Percentiles rank a stretch among this genome's conserved stretches.
Evolutionary conservation across 2,888 invertebrate genomes (phyloP).

Genomic region (Cynaeus angustus): DNA sequence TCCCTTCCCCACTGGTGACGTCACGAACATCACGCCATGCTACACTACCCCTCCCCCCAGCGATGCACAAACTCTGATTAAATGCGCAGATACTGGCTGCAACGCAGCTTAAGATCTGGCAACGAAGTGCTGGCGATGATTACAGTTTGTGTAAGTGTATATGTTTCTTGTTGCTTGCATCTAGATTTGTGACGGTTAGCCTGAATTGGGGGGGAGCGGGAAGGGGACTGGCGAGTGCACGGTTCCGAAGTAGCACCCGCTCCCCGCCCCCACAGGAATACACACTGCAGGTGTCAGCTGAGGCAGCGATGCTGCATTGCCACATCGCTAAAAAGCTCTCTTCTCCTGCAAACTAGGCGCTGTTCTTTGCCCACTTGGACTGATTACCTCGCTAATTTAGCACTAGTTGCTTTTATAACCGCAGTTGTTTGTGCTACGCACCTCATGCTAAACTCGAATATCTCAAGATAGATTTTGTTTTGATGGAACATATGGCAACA

Average conservation of each 20-base stretch:
- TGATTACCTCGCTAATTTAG: conserved; percentile 42
- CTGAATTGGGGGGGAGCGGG: conserved; percentile 54
- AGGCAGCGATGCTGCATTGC: conserved; percentile 66
- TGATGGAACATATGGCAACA: conserved; percentile 67
- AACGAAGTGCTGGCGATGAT: conserved; percentile 69
- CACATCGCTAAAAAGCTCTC: conserved; percentile 56
- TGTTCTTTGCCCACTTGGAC: conserved; percentile 39
- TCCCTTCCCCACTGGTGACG: conserved; percentile 65
- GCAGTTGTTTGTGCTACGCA: conserved; percentile 3
- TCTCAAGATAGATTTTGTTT: conserved; percentile 55
- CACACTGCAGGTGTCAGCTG: conserved; percentile 71
- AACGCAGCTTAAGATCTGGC: conserved; percentile 68
- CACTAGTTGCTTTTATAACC: conserved; percentile 15
- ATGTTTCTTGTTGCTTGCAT: conserved; percentile 67
- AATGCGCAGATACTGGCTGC: conserved; percentile 69
- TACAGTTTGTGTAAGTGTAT: conserved; percentile 67
- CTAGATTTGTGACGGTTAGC: conserved; percentile 68
- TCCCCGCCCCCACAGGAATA: conserved; percentile 65
- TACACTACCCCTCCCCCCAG: conserved; percentile 65
- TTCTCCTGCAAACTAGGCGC: conserved; percentile 31
- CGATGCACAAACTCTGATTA: conserved; percentile 67
- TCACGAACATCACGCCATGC: conserved; percentile 70
- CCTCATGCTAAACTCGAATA: conserved; percentile 14
- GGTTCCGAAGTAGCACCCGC: conserved; percentile 61
- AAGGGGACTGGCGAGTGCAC: conserved; percentile 65